Conservation (phyloP, 2,113 vertebrate species). For the Macaca mulatta region DNA sequence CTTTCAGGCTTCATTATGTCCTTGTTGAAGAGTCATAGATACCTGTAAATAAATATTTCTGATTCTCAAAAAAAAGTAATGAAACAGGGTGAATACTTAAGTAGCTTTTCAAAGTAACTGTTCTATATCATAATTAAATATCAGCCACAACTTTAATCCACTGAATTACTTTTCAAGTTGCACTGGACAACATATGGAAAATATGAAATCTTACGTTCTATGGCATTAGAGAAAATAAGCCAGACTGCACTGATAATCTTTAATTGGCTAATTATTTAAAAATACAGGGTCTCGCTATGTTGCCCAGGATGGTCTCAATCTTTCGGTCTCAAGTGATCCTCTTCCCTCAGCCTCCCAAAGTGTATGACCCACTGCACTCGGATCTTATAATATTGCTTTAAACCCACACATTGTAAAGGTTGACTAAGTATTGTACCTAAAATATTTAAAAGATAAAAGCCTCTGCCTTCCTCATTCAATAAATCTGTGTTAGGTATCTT, state of each 20-base stretch:
- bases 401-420: neutral
- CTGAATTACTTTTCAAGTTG: neutral
- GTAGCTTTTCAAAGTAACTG: neutral
- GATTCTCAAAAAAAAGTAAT: conserved; percentile 12
- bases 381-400: neutral
- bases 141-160: conserved; percentile 12
- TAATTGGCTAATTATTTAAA: neutral
- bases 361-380: too few species aligned
- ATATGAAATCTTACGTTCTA: conserved; percentile 41
- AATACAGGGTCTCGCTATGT: neutral
- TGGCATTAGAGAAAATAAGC: conserved; percentile 50
- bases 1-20: neutral
- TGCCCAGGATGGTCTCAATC: neutral
- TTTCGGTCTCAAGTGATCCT: neutral
- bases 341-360: neutral
- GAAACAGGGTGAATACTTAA: neutral
- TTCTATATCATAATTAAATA: neutral
- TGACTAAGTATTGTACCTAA: neutral
- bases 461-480: neutral
- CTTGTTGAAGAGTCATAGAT: neutral
- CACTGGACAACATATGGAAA: neutral
- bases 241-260: neutral
- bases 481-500: neutral
- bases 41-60: neutral
- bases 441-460: conserved; percentile 6